A percentile compares a stretch with the other conserved stretches of the same genome.
phyloP scores from a whole-genome alignment of 2,797 vertebrate species.

The Crossoptilon crossoptilon region DNA sequence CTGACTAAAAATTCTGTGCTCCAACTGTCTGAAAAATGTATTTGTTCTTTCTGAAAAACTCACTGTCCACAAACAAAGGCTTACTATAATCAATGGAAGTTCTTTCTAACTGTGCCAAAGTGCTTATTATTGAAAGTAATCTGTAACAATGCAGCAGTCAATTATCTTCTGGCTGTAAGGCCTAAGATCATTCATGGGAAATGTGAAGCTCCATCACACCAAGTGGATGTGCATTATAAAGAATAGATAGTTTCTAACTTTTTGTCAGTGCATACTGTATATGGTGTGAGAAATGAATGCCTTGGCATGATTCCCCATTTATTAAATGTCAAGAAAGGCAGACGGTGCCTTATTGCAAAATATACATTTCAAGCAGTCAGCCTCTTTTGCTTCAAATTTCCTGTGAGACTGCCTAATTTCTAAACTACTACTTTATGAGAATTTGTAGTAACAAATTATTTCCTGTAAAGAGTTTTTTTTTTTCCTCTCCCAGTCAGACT shows the following conservation, averaged over 20 bases:
- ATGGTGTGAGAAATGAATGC: neutral
- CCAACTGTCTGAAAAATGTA: neutral
- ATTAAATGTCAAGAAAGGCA: neutral
- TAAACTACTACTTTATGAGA: neutral
- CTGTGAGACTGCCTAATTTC: neutral
- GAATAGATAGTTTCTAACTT: neutral
- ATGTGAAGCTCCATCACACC: neutral
- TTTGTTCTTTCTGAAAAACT: neutral
- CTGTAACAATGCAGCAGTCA: neutral
- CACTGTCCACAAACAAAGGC: neutral
- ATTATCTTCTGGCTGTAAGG: neutral
- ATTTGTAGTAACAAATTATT: neutral
- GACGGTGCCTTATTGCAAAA: neutral
- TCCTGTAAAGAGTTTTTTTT: neutral
- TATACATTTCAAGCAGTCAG: neutral
- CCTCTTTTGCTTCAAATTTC: neutral
- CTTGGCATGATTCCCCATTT: neutral
- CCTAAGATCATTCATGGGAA: neutral
- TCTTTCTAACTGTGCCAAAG: neutral
- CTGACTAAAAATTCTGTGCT: neutral
- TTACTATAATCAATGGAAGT: neutral
- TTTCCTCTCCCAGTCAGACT: neutral
- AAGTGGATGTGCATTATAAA: neutral
- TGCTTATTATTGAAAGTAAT: slow-evolving; percentile 1
- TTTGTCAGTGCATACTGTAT: neutral